phyloP scores from a whole-genome alignment of 2,113 vertebrate species.

The Dicentrarchus labrax region DNA sequence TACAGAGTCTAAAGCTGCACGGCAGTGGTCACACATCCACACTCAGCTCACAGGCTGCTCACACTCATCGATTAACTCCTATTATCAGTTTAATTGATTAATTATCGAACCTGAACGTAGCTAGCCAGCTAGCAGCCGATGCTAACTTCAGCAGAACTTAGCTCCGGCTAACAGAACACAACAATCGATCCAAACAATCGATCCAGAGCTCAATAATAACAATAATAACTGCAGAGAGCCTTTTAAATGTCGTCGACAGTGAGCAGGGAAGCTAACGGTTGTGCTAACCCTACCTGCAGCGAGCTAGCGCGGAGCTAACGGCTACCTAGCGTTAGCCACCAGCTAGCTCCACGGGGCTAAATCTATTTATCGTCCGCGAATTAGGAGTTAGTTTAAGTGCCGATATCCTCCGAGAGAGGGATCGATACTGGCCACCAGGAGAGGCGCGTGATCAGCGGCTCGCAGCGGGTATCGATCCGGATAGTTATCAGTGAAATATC shows the following conservation, averaged over 20 bases:
- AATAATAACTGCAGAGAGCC: too few species aligned
- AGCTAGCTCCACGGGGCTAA: conserved; percentile 37
- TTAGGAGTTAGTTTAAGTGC: conserved; percentile 27
- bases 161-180: conserved; percentile 1
- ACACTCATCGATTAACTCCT: too few species aligned
- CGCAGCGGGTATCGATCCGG: conserved; percentile 20
- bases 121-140: conserved; percentile 38
- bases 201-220: too few species aligned
- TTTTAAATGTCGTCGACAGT: too few species aligned
- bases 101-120: too few species aligned
- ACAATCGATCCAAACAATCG: neutral
- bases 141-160: conserved; percentile 40
- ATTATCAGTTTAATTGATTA: too few species aligned
- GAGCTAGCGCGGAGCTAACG: conserved; percentile 42
- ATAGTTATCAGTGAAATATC: conserved; percentile 31
- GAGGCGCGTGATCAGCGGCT: neutral
- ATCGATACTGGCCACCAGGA: neutral
- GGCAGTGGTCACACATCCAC: too few species aligned
- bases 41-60: too few species aligned
- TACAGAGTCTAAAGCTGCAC: too few species aligned
- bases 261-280: neutral
- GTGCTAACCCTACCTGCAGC: conserved; percentile 32
- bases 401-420: neutral
- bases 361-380: conserved; percentile 7
- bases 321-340: conserved; percentile 54